phyloP scores from a whole-genome alignment of 2,888 invertebrate species.

The Dryomyza anilis region DNA sequence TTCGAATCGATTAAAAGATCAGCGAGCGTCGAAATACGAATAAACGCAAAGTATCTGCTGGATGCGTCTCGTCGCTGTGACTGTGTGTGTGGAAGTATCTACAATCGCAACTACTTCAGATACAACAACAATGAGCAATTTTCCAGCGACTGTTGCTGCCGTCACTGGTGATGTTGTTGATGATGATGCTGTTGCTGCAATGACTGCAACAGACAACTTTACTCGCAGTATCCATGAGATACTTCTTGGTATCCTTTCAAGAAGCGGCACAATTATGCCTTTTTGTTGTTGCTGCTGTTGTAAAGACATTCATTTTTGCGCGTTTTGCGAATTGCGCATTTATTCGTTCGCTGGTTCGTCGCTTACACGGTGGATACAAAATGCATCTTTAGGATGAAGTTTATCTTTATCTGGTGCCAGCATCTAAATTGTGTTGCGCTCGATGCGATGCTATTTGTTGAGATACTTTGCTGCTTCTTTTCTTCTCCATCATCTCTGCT shows the following conservation, averaged over 20 bases:
- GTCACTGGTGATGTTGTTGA: background rate
- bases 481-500: background rate
- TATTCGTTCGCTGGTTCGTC: background rate
- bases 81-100: background rate
- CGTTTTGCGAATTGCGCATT: conserved; percentile 33
- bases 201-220: conserved; percentile 3
- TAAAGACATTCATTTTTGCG: conserved; percentile 53
- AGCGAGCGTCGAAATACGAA: no score
- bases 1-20: conserved; percentile 22
- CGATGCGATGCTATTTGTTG: conserved; percentile 50
- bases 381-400: conserved; percentile 50
- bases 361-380: conserved; percentile 42
- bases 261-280: background rate
- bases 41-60: background rate
- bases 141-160: conserved; percentile 2
- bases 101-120: background rate
- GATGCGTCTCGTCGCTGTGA: background rate
- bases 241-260: background rate
- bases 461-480: conserved; percentile 19
- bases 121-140: conserved; percentile 11
- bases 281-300: conserved; percentile 38
- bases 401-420: conserved; percentile 47
- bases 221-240: background rate
- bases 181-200: conserved; percentile 11
- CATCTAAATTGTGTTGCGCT: conserved; percentile 51